These are phyloP conservation scores for Phylloscopus trochiloides DNA, from an alignment of 2,113 vertebrate species.

Conservation along the genomic window DNA sequence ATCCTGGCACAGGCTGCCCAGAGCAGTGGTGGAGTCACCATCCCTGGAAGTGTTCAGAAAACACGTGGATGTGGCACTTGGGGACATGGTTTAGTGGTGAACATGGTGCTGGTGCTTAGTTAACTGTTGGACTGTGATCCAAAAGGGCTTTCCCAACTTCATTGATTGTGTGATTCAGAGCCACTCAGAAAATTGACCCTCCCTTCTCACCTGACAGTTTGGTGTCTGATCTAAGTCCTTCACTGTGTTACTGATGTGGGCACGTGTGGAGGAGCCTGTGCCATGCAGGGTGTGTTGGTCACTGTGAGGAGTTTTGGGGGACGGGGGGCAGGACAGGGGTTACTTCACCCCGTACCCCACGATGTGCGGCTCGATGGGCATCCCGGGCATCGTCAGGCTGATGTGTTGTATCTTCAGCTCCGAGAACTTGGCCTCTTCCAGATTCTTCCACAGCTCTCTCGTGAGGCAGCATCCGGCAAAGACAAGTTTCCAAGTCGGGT, in stretches of 20 bases:
- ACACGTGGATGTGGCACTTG: fast-evolving
- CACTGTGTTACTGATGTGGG: fast-evolving
- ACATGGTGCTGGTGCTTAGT: neutral
- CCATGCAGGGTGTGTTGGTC: fast-evolving
- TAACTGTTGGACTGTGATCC: neutral
- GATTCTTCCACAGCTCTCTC: conserved; percentile 77
- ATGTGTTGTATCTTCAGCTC: conserved; percentile 76
- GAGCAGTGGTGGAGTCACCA: neutral
- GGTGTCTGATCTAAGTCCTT: neutral
- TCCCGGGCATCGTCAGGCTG: conserved; percentile 22
- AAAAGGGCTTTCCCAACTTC: neutral
- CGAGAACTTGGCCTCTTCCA: conserved; percentile 80
- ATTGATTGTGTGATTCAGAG: no score
- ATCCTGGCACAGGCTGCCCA: neutral
- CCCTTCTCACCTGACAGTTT: neutral
- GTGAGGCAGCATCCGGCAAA: conserved; percentile 78
- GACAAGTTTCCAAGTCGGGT: conserved; percentile 80
- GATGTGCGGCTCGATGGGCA: conserved; percentile 75
- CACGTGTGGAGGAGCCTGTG: neutral
- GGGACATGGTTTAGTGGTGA: neutral
- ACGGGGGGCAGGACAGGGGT: neutral
- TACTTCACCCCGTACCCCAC: conserved; percentile 84
- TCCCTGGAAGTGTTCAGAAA: neutral
- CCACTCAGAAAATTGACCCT: fast-evolving
- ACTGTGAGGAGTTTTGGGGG: neutral